phyloP scores from a whole-genome alignment of 2,797 vertebrate genomes.

The Tragelaphus eurycerus region DNA sequence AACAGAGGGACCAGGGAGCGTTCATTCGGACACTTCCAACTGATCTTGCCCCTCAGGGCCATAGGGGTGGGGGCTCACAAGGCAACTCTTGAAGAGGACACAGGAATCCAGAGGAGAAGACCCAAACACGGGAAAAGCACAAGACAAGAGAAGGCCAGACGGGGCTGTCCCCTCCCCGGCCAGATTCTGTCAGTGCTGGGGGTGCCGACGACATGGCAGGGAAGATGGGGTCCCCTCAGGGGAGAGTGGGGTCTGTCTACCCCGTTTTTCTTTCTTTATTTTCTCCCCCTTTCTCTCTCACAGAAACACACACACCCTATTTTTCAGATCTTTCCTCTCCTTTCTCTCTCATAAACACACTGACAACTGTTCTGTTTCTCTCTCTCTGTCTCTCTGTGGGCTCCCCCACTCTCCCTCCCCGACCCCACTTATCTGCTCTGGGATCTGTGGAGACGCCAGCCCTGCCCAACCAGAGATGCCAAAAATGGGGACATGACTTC shows the following conservation, averaged over 20 bases:
- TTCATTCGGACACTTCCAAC: conserved; percentile 93
- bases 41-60: conserved; percentile 81
- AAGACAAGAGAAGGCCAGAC: conserved; percentile 58
- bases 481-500: conserved; percentile 75
- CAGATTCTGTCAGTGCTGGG: conserved; percentile 58
- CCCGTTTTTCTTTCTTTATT: background rate
- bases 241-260: conserved; percentile 40
- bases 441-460: conserved; percentile 69
- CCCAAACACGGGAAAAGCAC: conserved; percentile 72
- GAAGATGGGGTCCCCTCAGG: conserved; percentile 31
- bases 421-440: conserved; percentile 61
- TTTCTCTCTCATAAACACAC: background rate
- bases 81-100: conserved; percentile 43
- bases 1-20: conserved; percentile 86
- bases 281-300: background rate
- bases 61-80: conserved; percentile 46
- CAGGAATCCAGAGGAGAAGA: conserved; percentile 56
- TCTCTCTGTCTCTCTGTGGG: background rate
- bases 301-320: background rate
- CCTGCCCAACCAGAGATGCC: conserved; percentile 74
- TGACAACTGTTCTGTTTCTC: background rate
- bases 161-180: conserved; percentile 11
- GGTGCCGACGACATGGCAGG: conserved; percentile 46
- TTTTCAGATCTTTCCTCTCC: background rate
- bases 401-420: background rate